phyloP scores from a whole-genome alignment of 2,113 vertebrate genomes.

The Onychostoma macrolepis region DNA sequence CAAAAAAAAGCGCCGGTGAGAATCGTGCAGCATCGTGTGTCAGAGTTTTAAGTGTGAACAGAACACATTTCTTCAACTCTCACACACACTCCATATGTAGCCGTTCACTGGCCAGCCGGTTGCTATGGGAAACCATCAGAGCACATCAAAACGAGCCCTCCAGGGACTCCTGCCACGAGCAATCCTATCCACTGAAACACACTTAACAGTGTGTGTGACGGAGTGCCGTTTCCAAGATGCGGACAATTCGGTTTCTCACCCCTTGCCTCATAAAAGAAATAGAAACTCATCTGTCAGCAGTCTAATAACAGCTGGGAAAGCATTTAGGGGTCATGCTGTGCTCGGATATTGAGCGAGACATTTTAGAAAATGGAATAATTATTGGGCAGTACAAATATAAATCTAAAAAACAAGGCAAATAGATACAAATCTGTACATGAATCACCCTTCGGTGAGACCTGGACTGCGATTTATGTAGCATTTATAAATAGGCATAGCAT shows the following conservation, averaged over 20 bases:
- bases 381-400: constrained; percentile 14
- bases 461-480: background rate
- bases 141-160: constrained; percentile 48
- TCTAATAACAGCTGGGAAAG: constrained; percentile 28
- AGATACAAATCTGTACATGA: background rate
- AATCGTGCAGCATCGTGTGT: constrained; percentile 25
- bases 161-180: constrained; percentile 52
- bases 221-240: constrained; percentile 2
- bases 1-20: constrained; percentile 4
- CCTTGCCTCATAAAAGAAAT: constrained; percentile 35
- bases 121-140: constrained; percentile 60
- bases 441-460: background rate
- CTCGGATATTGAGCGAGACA: constrained; percentile 32
- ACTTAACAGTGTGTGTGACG: constrained; percentile 39
- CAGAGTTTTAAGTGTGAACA: constrained; percentile 46
- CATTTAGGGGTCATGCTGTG: constrained; percentile 38
- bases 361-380: constrained; percentile 35
- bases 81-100: constrained; percentile 42
- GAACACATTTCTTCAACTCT: constrained; percentile 23
- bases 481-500: background rate
- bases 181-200: constrained; percentile 31
- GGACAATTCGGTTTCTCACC: constrained; percentile 40
- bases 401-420: constrained; percentile 20
- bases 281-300: constrained; percentile 20
- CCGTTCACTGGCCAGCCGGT: constrained; percentile 54